A percentile compares a stretch with the other conserved stretches of the same genome.
These are phyloP conservation scores for Dendrolimus houi DNA, from an alignment of 2,888 invertebrate species.

Conservation along the genomic window DNA sequence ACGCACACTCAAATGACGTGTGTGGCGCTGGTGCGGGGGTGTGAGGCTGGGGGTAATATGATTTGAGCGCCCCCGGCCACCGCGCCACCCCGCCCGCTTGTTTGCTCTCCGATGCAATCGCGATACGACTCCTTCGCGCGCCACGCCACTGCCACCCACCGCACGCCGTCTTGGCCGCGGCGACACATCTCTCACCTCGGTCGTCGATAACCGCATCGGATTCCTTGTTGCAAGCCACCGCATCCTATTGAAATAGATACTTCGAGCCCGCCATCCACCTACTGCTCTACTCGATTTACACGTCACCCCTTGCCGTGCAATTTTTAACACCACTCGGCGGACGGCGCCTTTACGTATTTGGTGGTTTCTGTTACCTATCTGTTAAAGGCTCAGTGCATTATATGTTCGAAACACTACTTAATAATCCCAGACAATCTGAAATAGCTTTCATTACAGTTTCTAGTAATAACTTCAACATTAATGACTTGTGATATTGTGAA, in stretches of 20 bases:
- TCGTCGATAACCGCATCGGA: constrained; percentile 72
- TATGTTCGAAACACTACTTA: not conserved
- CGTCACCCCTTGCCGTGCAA: constrained; percentile 41
- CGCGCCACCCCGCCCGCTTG: constrained; percentile 69
- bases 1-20: constrained; percentile 82
- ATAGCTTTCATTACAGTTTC: too few species aligned
- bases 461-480: too few species aligned
- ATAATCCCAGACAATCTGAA: not conserved
- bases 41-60: constrained; percentile 72
- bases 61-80: constrained; percentile 64
- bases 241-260: constrained; percentile 72
- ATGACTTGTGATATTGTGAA: too few species aligned
- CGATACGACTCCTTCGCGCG: constrained; percentile 42
- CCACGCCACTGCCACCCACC: constrained; percentile 30
- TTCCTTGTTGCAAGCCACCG: constrained; percentile 71
- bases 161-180: constrained; percentile 26
- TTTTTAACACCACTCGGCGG: constrained; percentile 35
- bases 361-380: constrained; percentile 22
- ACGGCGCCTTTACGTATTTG: constrained; percentile 25
- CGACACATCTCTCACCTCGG: constrained; percentile 69
- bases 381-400: constrained; percentile 17
- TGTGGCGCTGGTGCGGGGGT: constrained; percentile 57
- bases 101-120: constrained; percentile 77
- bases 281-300: constrained; percentile 49
- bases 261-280: constrained; percentile 48